phyloP scores from a whole-genome alignment of 2,888 invertebrate species.

The Clitarchus hookeri region DNA sequence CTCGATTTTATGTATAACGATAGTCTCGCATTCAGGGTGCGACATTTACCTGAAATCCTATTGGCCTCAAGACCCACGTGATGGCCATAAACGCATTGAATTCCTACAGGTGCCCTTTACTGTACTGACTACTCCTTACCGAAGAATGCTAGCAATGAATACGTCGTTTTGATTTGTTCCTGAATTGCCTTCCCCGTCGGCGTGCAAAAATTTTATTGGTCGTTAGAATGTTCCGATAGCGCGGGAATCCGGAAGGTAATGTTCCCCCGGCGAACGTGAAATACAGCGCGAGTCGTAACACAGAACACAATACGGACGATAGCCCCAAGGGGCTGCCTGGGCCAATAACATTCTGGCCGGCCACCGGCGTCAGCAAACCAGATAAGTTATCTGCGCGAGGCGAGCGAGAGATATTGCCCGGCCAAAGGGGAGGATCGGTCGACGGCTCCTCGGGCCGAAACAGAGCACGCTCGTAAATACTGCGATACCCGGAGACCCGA shows the following conservation, averaged over 20 bases:
- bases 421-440: background rate
- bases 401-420: background rate
- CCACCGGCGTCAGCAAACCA: background rate
- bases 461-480: background rate
- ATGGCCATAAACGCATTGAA: no score
- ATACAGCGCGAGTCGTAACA: background rate
- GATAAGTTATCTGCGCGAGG: slow-evolving; percentile 5
- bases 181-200: background rate
- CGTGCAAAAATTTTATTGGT: background rate
- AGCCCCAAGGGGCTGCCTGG: background rate
- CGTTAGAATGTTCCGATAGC: background rate
- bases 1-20: no score
- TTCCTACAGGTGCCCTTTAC: no score
- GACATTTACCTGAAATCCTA: no score
- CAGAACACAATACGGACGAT: background rate
- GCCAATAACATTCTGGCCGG: background rate
- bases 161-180: background rate
- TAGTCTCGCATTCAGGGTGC: no score
- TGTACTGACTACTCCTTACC: no score
- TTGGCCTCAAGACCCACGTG: no score
- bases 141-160: no score
- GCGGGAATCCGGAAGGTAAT: background rate
- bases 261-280: background rate
- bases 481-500: background rate
- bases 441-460: background rate